phyloP scores from a whole-genome alignment of 1,140 invertebrate species.

The Lepidostoma basale region DNA sequence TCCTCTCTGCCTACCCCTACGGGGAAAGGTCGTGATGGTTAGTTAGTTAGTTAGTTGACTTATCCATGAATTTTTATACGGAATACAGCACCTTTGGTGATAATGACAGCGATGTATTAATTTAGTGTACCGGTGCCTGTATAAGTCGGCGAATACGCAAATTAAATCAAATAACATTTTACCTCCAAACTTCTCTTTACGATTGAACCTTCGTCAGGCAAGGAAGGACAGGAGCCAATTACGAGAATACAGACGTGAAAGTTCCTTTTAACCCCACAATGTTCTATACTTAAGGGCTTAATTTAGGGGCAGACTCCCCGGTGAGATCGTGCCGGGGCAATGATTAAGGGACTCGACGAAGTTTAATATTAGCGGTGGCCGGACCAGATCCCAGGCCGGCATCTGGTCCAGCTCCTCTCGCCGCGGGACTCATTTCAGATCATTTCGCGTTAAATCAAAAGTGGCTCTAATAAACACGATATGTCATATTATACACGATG shows the following conservation, averaged over 20 bases:
- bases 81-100: background rate
- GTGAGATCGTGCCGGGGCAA: conserved; percentile 37
- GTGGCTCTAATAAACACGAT: too few species aligned
- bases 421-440: background rate
- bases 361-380: too few species aligned
- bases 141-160: background rate
- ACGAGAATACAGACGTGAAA: conserved; percentile 44
- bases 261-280: conserved; percentile 42
- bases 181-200: background rate
- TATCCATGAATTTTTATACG: background rate
- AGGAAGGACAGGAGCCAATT: conserved; percentile 42
- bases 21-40: background rate
- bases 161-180: background rate
- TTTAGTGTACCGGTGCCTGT: background rate
- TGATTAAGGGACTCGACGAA: conserved; percentile 41
- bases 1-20: too few species aligned
- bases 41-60: background rate
- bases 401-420: background rate
- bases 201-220: background rate
- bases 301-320: conserved; percentile 41
- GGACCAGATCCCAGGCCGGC: too few species aligned
- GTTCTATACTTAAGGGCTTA: conserved; percentile 41
- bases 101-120: background rate
- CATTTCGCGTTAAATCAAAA: background rate
- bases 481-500: too few species aligned